Evolutionary conservation across 2,113 vertebrate species (phyloP), one percentile per base, ranked within the genome.

Genomic region (Copsychus sechellarum): DNA sequence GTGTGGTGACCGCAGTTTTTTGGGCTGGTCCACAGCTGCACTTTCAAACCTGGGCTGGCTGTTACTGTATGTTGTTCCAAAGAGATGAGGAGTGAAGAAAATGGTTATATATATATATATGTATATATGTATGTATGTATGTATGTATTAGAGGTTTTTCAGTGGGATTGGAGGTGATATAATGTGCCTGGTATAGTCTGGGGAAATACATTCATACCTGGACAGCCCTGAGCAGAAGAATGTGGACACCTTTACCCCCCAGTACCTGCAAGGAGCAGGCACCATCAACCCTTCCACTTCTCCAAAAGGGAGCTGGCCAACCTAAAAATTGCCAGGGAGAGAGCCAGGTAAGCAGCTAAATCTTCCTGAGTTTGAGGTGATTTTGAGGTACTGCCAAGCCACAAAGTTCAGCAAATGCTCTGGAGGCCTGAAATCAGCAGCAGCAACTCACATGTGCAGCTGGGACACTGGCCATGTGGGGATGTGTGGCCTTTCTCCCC

Each of bases 371-470:
- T 45, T 40, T 62, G 31, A 15, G 47, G 42, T 29, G 28, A 66
- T 81, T 89, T 86, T 16, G 22, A 50, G 60, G 17, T 42, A 48
- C 25, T 58, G 28, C 45, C 40, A 71, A 78, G 22, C 22, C 62
- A n/a, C 26, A 81, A 15, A 13, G 24, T 50, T 85, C 74, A 91
- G 74, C 22, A 77, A 78, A 73, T 11, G 5, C 26, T 81, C 57
- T 45, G 43, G 31, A 58, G 31, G 42, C 34, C 45, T 83, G 58
- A 71, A 76, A 54, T 43, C 19, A 33, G 48, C 25, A 86, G 43
- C 64, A 81, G 43, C 45, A 81, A 62, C 36, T 54, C 33, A 15
- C 0, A 0, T 0, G 2, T 71, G 57, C 50, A 73, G 56, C 69
- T 57, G 45, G 73, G 25, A 33, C 45, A 51, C n/a, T 31, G 3